Percentiles rank a stretch among this genome's conserved stretches.
Conservation (phyloP, 2,888 invertebrate species). For the Zygogramma bicolorata region DNA sequence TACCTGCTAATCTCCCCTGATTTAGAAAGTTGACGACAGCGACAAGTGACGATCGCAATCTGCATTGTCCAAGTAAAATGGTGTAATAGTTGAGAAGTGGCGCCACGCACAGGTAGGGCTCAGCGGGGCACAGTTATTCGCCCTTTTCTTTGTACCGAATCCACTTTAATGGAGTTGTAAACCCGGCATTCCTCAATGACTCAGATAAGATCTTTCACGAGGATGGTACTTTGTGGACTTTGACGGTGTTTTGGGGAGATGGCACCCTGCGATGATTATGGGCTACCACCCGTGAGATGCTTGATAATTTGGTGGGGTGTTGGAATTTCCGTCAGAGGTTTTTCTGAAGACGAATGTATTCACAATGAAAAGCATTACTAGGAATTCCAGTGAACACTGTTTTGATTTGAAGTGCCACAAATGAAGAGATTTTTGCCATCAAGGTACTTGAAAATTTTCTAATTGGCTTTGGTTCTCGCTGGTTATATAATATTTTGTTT, state of each 20-base stretch:
- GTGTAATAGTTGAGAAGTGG: not conserved
- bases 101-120: constrained; percentile 19
- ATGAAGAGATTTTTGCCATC: too few relatives aligned
- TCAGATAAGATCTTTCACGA: constrained; percentile 15
- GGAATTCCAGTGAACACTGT: too few relatives aligned
- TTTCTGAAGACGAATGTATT: too few relatives aligned
- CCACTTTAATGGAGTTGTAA: constrained; percentile 9
- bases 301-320: too few relatives aligned
- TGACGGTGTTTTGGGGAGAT: not conserved
- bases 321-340: too few relatives aligned
- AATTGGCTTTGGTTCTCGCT: too few relatives aligned
- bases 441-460: too few relatives aligned
- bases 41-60: constrained; percentile 2
- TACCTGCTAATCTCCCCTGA: not conserved
- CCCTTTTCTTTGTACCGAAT: not conserved
- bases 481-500: too few relatives aligned
- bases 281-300: constrained; percentile 9
- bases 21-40: constrained; percentile 6
- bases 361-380: too few relatives aligned
- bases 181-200: constrained; percentile 16
- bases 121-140: constrained; percentile 12
- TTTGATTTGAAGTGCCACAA: too few relatives aligned
- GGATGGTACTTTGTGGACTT: constrained; percentile 5
- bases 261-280: not conserved
- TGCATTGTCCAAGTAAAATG: not conserved